Base-by-base conservation (phyloP, 2,797 vertebrate species). In the Meriones psammophilus region DNA sequence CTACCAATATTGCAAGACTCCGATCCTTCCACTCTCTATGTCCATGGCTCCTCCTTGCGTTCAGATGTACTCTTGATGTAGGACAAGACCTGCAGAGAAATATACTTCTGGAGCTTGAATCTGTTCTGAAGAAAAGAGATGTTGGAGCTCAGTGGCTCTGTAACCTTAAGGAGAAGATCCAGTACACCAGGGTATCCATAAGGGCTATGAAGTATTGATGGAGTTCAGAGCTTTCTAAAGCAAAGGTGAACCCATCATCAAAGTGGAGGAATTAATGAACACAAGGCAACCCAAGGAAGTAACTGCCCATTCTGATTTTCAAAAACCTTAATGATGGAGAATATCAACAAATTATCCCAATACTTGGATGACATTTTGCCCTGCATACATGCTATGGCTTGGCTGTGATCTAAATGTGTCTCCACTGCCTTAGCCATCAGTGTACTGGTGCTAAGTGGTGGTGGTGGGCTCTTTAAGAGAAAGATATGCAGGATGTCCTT, bases 111-210 rank as follows among this genome's bases (percentile, higher is more conserved):
- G 22, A n/a, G 22, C n/a, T 89, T 92, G 28, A 92, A 54, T 30
- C 9, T 80, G 9, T 60, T 56, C 39, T 15, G 36, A 76, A n/a
- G 17, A 62, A 92, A 95, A 88, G 66, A 62, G 85, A 12, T 22
- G 69, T 56, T 50, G 0, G 3, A 73, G 33, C 30, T n/a, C 60
- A 26, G 18, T 30, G 94, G 39, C 17, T 15, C n/a, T 66, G 60
- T 42, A 60, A 77, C 10, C 20, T 0, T 50, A 15, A 76, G 36
- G 8, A 2, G 90, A 20, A 86, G 80, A 60, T 22, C 46, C n/a
- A 69, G 42, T 0, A 36, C 36, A 62, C 56, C 24, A 5, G 0
- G 33, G 56, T 39, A 39, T 50, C 54, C 58, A 0, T 46, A 12
- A 91, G 30, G 71, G 58, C 33, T 18, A 4, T 8, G 8, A 8